Conservation (phyloP, 2,888 invertebrate genomes). For the Ypsolopha scabrella region DNA sequence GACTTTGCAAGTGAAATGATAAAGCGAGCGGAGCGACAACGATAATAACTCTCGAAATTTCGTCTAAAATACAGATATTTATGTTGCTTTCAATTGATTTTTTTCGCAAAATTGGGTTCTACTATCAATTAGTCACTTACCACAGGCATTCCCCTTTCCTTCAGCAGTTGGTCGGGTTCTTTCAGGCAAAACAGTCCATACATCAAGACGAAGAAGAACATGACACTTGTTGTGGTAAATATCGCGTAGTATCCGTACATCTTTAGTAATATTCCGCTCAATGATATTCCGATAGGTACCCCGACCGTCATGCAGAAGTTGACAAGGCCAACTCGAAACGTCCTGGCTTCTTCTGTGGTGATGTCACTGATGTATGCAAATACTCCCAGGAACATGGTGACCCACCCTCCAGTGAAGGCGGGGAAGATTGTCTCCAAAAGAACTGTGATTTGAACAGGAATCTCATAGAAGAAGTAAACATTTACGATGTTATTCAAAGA, state of each 20-base stretch:
- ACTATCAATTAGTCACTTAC: conserved; percentile 28
- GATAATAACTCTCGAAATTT: too few relatives aligned
- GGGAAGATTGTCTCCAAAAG: conserved; percentile 65
- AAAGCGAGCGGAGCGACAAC: too few relatives aligned
- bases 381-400: conserved; percentile 69
- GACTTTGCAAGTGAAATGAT: too few relatives aligned
- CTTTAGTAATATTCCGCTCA: conserved; percentile 60
- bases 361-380: conserved; percentile 74
- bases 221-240: conserved; percentile 40
- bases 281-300: conserved; percentile 64
- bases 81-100: too few relatives aligned
- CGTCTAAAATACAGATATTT: too few relatives aligned
- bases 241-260: conserved; percentile 57
- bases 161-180: conserved; percentile 67
- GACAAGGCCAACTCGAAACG: conserved; percentile 72
- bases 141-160: conserved; percentile 36
- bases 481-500: conserved; percentile 63
- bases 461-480: conserved; percentile 69
- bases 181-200: conserved; percentile 79
- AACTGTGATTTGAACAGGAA: conserved; percentile 66
- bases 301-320: conserved; percentile 72
- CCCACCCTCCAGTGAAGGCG: conserved; percentile 67
- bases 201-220: conserved; percentile 72
- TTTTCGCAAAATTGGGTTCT: too few relatives aligned
- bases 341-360: conserved; percentile 68